Evolutionary conservation across 2,888 invertebrate genomes (phyloP).

Genomic region (Cinara cedri): DNA sequence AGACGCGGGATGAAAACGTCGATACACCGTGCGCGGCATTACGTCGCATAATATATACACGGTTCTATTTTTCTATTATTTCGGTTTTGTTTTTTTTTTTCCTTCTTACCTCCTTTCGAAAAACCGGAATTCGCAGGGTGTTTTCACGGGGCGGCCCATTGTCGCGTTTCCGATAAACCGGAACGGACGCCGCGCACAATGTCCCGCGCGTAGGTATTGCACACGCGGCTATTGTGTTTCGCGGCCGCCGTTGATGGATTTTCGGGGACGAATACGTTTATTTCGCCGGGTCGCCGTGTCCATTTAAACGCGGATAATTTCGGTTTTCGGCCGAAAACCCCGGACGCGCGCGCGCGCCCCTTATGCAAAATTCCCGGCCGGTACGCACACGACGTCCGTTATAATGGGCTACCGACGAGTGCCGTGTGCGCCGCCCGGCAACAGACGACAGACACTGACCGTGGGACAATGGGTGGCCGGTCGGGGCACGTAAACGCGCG

Average conservation of each 20-base stretch:
- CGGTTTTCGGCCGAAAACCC: slow-evolving; percentile 23
- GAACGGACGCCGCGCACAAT: slow-evolving; percentile 16
- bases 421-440: background rate
- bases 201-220: too few relatives aligned
- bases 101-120: background rate
- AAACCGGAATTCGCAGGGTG: slow-evolving; percentile 20
- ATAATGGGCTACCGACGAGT: too few relatives aligned
- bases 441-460: background rate
- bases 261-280: slow-evolving; percentile 46
- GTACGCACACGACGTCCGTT: background rate
- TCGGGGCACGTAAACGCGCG: slow-evolving; percentile 21
- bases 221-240: too few relatives aligned
- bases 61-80: too few relatives aligned
- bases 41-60: background rate
- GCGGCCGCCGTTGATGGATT: slow-evolving; percentile 38
- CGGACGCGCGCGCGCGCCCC: background rate
- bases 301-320: slow-evolving; percentile 35
- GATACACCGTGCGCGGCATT: too few relatives aligned
- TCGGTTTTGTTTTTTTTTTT: background rate
- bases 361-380: slow-evolving; percentile 45
- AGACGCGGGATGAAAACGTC: too few relatives aligned
- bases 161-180: background rate
- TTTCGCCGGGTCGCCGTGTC: background rate
- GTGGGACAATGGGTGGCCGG: slow-evolving; percentile 52
- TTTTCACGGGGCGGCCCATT: background rate